Conservation (phyloP, 1,140 invertebrate species). For the Drosophila arizonae region DNA sequence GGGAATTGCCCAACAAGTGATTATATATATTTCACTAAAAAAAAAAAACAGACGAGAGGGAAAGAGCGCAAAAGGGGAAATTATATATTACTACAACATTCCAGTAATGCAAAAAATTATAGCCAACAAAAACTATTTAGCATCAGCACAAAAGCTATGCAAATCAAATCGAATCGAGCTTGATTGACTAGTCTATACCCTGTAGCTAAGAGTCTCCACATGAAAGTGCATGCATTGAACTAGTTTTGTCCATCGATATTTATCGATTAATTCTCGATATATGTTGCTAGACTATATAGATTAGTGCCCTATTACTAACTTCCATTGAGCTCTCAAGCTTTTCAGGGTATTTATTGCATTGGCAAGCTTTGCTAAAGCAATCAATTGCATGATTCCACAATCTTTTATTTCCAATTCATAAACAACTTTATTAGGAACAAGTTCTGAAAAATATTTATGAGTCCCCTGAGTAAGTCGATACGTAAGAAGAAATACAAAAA, state of each 20-base stretch:
- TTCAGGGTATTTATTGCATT: too few relatives aligned
- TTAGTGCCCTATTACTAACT: background rate
- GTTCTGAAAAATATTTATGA: too few relatives aligned
- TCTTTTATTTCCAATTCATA: background rate
- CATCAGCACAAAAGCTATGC: background rate
- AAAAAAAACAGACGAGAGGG: background rate
- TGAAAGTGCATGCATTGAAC: too few relatives aligned
- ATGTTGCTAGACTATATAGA: background rate
- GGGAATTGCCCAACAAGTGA: constrained; percentile 59
- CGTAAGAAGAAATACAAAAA: too few relatives aligned
- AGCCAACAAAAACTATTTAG: background rate
- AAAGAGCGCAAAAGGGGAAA: background rate
- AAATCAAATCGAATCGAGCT: background rate
- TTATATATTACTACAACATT: background rate
- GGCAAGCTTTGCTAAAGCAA: too few relatives aligned
- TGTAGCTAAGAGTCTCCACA: background rate
- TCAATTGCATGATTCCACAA: background rate
- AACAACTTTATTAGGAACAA: background rate
- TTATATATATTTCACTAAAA: constrained; percentile 24
- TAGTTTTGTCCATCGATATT: background rate
- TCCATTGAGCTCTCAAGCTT: background rate
- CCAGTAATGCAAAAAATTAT: background rate
- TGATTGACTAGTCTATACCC: background rate
- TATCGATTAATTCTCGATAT: background rate
- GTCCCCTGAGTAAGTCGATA: too few relatives aligned